Conservation (phyloP, 2,113 vertebrate genomes). For the Glaucomys volans region DNA sequence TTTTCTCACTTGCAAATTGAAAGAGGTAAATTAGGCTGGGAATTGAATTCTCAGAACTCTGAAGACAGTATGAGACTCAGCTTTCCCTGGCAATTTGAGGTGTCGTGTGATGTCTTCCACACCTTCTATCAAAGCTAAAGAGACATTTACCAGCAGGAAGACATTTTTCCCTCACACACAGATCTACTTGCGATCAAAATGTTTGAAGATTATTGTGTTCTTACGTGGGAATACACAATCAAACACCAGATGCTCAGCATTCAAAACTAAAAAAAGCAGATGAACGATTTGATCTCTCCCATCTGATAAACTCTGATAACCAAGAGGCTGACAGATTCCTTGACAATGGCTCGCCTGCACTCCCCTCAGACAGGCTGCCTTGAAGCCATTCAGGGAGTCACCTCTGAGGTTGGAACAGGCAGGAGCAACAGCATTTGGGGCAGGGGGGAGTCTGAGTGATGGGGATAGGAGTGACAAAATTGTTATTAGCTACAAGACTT, state of each 20-base stretch:
- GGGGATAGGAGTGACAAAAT: background rate
- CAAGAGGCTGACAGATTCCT: background rate
- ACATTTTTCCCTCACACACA: constrained; percentile 44
- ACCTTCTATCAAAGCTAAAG: constrained; percentile 75
- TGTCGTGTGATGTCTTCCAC: background rate
- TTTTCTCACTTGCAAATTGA: constrained; percentile 13
- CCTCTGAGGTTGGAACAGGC: background rate
- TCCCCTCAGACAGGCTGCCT: background rate
- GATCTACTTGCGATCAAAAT: constrained; percentile 75
- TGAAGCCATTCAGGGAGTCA: background rate
- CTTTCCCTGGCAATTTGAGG: constrained; percentile 51
- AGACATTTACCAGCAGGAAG: constrained; percentile 70
- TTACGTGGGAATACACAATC: constrained; percentile 65
- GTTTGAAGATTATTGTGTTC: constrained; percentile 79
- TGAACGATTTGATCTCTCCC: constrained; percentile 55
- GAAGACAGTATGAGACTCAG: background rate
- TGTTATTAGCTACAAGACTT: background rate
- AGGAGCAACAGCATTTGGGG: background rate
- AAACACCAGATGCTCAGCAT: constrained; percentile 75
- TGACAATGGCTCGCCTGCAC: background rate
- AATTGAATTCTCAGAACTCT: constrained; percentile 44
- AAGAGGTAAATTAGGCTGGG: constrained; percentile 9
- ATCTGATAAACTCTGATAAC: constrained; percentile 29
- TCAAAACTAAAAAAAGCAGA: constrained; percentile 59
- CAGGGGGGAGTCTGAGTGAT: background rate